Base-by-base conservation (phyloP, 2,113 vertebrate species). In the Ascaphus truei region DNA sequence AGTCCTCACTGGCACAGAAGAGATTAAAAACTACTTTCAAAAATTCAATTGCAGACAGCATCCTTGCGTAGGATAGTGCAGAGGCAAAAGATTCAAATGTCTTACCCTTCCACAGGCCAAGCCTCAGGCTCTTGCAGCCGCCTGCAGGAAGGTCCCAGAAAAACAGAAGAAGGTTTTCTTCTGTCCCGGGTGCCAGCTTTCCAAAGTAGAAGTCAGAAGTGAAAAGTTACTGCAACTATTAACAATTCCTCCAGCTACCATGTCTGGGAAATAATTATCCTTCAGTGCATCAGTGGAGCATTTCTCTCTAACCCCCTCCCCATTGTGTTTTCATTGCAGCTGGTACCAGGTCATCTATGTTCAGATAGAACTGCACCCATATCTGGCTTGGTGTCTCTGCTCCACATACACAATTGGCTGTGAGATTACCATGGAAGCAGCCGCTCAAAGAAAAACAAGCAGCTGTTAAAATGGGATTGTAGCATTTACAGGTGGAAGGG, bases 91-190 rank as follows among this genome's bases (percentile, higher is more conserved):
- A 59, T 33, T 29, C 36, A 22, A 68, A 68, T 52, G 65, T 68
- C 53, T 58, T 48, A 7, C 20, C 16, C 36, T 18, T n/a, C 66
- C 43, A 69, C 41, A 51, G 45, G 66, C 43, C 66, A 69, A 43
- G 65, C 65, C 53, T 68, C 55, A 18, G 65, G 66, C 66, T 59
- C 5, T 57, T 68, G 18, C 45, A 52, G 29, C 34, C 31, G 50
- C 36, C 36, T 60, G 51, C 16, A 69, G 31, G 31, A 60, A 69
- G 45, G 39, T 51, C 43, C 43, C 26, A 18, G 3, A 26, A 30
- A 51, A 27, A 39, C 26, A 36, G 23, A 41, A 39, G n/a, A n/a
- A 60, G 15, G n/a, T 15, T 30, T 69, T 43, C 37, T 68, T 55
- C 18, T 45, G 52, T 68, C 45, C 4, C 25, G 18, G 18, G 43